A percentile compares a stretch with the other conserved stretches of the same genome.
These are phyloP conservation scores for Chloebia gouldiae DNA, from an alignment of 2,113 vertebrate species.

Conservation along the genomic window DNA sequence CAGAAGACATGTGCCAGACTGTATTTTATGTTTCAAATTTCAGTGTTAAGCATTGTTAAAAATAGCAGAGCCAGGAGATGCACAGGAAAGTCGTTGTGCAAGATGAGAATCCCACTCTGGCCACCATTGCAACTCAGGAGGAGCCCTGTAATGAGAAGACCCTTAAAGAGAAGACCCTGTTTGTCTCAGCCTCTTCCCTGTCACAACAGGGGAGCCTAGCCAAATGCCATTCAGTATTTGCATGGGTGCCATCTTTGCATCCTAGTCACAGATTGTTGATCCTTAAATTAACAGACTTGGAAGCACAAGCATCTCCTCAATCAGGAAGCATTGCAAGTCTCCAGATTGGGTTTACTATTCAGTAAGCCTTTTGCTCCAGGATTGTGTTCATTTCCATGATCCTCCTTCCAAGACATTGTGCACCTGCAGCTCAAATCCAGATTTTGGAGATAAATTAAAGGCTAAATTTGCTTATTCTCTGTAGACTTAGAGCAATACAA, in stretches of 20 bases:
- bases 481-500: not conserved
- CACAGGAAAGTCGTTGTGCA: not conserved
- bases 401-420: not conserved
- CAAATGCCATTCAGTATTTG: not conserved
- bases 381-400: not conserved
- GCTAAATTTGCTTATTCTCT: not conserved
- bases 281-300: not conserved
- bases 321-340: not conserved
- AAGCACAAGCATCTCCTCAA: not conserved
- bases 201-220: not conserved
- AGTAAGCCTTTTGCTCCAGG: not conserved
- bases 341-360: not conserved
- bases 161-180: no score
- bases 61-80: not conserved
- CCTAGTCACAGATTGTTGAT: not conserved
- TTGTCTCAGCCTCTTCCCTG: not conserved
- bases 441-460: not conserved
- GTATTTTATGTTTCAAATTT: not conserved
- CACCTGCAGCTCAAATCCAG: not conserved
- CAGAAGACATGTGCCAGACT: not conserved
- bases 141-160: not conserved
- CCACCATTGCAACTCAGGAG: not conserved
- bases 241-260: not conserved
- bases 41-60: not conserved
- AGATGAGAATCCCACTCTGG: not conserved